Percentiles rank a stretch among this genome's conserved stretches.
phyloP scores from a whole-genome alignment of 2,888 invertebrate genomes.

The Ophonus ardosiacus region DNA sequence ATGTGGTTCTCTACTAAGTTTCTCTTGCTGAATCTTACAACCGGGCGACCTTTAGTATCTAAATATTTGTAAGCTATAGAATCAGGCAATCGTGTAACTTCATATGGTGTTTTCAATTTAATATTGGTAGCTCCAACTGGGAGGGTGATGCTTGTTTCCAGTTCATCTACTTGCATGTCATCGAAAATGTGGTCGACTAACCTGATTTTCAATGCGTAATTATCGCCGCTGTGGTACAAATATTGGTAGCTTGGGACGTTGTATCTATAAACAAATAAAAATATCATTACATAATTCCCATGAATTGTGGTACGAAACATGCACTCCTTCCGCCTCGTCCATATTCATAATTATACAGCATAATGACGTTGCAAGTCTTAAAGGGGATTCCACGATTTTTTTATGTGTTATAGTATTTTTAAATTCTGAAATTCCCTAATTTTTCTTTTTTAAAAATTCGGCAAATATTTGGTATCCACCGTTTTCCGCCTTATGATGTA shows the following conservation, averaged over 20 bases:
- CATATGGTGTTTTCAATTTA: slow-evolving; percentile 89
- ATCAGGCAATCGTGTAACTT: slow-evolving; percentile 85
- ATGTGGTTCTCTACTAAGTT: slow-evolving; percentile 98
- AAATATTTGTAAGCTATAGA: slow-evolving; percentile 93
- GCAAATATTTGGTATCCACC: no score
- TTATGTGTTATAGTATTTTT: no score
- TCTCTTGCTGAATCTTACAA: slow-evolving; percentile 87
- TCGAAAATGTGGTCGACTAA: slow-evolving; percentile 98
- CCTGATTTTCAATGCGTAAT: slow-evolving; percentile 92
- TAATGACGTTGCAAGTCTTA: no score
- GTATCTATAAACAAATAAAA: slow-evolving; percentile 76
- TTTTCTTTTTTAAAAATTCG: no score
- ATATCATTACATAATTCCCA: not conserved
- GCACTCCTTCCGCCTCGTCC: not conserved
- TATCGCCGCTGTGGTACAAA: slow-evolving; percentile 85
- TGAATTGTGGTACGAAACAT: no score
- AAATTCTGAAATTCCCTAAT: no score
- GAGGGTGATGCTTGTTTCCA: slow-evolving; percentile 91
- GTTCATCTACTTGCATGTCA: slow-evolving; percentile 96
- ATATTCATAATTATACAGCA: no score
- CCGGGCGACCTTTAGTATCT: slow-evolving; percentile 95
- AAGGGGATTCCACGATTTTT: no score
- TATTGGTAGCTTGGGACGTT: slow-evolving; percentile 99
- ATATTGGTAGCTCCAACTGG: slow-evolving; percentile 95
- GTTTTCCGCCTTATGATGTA: no score